Evolutionary conservation across 2,888 invertebrate species (phyloP), one percentile per base, ranked within the genome.

Genomic region (Sinodicranocentrus sp.): DNA sequence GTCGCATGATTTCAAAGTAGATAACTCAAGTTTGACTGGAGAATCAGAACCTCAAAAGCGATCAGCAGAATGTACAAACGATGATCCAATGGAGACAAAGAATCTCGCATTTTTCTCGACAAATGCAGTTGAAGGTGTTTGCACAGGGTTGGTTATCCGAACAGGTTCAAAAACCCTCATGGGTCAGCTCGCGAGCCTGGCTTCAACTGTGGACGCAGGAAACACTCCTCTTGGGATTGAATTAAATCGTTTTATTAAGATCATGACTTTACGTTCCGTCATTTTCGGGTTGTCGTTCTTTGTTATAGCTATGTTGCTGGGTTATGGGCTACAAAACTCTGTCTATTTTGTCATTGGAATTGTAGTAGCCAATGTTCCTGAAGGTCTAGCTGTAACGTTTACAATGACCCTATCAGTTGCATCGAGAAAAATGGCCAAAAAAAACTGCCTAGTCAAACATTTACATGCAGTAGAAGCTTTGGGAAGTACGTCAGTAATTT

Each of bases 401-500:
- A 88, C 88, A 8, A 91, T 93, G 52, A 94, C 94, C 88, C 90
- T 95, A 87, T 95, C 95, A 0, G 91, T 96, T 83, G 95, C 95
- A 5, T 95, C 95, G 33, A 95, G 95, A 90, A 92, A 94, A 89
- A 95, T 95, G 95, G 95, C 95, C 8, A 92, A 92, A 57, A 95
- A 95, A 91, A 95, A 95, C 90, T 96, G 95, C 89, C 90, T 95
- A 63, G 94, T 95, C 2, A 95, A 95, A 91, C 95, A 95, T 91
- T 90, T 95, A 86, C 95, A 95, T 90, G 94, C 95, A 39, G 95
- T 95, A 0, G 95, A 95, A 90, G 95, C 95, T 0, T 91, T 95
- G 1, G 95, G 95, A 6, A 95, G 95, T 0, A 95, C 95, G 0
- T 94, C 95, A 0, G 94, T 94, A 72, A 95, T 95, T 89, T 95